phyloP scores from a whole-genome alignment of 2,113 vertebrate species.

The Saccopteryx bilineata region DNA sequence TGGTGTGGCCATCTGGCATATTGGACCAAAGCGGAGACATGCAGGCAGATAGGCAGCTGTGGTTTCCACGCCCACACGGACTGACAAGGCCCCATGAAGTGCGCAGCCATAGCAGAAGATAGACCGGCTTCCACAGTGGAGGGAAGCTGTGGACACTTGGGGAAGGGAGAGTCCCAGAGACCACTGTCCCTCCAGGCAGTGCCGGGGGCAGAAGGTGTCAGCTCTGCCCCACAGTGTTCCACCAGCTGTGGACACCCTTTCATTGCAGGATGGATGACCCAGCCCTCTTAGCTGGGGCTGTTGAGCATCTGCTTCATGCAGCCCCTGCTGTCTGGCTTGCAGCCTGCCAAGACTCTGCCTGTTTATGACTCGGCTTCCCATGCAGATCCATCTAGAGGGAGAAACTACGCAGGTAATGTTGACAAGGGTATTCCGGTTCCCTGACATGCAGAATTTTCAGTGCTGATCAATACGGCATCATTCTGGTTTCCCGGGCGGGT shows the following conservation, averaged over 20 bases:
- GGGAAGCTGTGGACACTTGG: background rate
- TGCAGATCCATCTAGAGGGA: background rate
- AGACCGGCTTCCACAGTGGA: accelerated
- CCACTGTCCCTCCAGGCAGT: background rate
- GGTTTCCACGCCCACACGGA: accelerated
- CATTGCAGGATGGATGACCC: accelerated
- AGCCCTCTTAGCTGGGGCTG: background rate
- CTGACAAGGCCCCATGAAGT: accelerated
- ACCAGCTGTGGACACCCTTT: accelerated
- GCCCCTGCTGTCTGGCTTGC: accelerated
- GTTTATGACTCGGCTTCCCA: background rate
- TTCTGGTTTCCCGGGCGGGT: background rate
- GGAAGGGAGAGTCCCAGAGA: background rate
- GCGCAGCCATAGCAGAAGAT: accelerated
- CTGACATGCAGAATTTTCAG: accelerated
- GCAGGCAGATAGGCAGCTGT: accelerated
- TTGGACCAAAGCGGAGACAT: background rate
- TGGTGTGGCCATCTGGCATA: background rate
- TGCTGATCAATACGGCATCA: accelerated
- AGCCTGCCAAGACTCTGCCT: background rate
- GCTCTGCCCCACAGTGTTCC: accelerated
- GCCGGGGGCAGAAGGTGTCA: background rate
- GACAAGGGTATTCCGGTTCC: background rate
- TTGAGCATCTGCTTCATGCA: background rate
- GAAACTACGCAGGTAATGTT: accelerated